Evolutionary conservation across 2,888 invertebrate genomes (phyloP), one percentile per base, ranked within the genome.

Genomic region (Blomia tropicalis): DNA sequence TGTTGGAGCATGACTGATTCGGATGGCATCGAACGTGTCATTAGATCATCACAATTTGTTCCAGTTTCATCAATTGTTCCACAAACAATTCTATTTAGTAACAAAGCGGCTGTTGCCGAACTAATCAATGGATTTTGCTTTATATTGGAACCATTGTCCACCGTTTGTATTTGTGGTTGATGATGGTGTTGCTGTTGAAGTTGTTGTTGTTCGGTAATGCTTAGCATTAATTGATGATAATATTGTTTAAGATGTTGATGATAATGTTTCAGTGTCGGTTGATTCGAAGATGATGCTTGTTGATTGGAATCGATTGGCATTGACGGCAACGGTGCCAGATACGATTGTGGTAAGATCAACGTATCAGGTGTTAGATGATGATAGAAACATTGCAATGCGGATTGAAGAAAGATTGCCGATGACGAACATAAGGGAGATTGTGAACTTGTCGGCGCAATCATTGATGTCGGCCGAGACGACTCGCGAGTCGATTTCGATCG

Each of bases 301-400:
- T 41, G n/a, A 41, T 41, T 41, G 41, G 41, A 41, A 41, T 41
- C n/a, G 14, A n/a, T 41, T 14, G n/a, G 14, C 51, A 19, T 22
- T 14, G 7, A 14, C 27, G 22, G 11, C 11, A n/a, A n/a, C 27
- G 51, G 51, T 25, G n/a, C n/a, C 23, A 22, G 27, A 27, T 47
- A 47, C 7, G 51, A 47, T n/a, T 47, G 51, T 27, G 51, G 51
- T n/a, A 47, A n/a, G 7, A 47, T 47, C 23, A 47, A 27, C 51
- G 51, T 47, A n/a, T 47, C 51, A 7, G 51, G 51, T n/a, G 51
- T 47, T 7, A 47, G 51, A 27, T 47, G 51, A 27, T 47, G 51
- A 27, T 47, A 47, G 51, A 47, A 47, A 47, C 51, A 47, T 47
- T 47, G 51, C 14, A 47, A n/a, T 22, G 51, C 51, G n/a, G 51